Conservation (phyloP, 1,140 invertebrate species). For the Drosophila bocki region DNA sequence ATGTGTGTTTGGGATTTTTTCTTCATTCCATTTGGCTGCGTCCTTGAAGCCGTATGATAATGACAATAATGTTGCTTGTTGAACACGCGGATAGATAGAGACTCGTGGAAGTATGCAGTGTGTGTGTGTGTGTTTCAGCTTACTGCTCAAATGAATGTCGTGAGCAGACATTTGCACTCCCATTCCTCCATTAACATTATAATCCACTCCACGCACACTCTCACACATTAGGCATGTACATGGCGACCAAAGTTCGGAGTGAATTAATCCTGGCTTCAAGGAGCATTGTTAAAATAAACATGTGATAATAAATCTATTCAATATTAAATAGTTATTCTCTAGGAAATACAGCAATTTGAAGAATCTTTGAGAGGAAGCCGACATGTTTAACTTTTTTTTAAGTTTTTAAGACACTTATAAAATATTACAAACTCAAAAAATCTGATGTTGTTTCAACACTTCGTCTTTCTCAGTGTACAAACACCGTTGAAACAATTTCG, state of each 20-base stretch:
- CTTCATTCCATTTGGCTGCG: slow-evolving; percentile 19
- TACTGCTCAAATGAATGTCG: slow-evolving; percentile 68
- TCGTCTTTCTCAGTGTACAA: background rate
- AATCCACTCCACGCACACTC: slow-evolving; percentile 25
- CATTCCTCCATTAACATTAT: slow-evolving; percentile 46
- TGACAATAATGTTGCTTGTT: slow-evolving; percentile 67
- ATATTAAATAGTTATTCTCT: background rate
- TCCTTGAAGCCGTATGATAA: slow-evolving; percentile 56
- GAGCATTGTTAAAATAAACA: background rate
- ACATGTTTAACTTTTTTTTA: too few species aligned
- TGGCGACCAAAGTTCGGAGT: background rate
- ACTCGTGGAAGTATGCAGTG: background rate
- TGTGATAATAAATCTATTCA: background rate
- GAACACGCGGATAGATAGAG: slow-evolving; percentile 36
- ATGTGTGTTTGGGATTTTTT: slow-evolving; percentile 10
- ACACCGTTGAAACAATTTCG: slow-evolving; percentile 49
- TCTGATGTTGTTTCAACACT: background rate
- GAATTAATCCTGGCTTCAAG: background rate
- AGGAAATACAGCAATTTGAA: background rate
- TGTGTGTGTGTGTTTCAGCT: slow-evolving; percentile 11
- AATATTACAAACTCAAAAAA: too few species aligned
- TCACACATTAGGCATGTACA: slow-evolving; percentile 12
- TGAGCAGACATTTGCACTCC: slow-evolving; percentile 57
- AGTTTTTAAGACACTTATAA: too few species aligned
- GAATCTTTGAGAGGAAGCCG: too few species aligned